Base-by-base conservation (phyloP, 2,888 invertebrate species). In the Cataglyphis cursor region DNA sequence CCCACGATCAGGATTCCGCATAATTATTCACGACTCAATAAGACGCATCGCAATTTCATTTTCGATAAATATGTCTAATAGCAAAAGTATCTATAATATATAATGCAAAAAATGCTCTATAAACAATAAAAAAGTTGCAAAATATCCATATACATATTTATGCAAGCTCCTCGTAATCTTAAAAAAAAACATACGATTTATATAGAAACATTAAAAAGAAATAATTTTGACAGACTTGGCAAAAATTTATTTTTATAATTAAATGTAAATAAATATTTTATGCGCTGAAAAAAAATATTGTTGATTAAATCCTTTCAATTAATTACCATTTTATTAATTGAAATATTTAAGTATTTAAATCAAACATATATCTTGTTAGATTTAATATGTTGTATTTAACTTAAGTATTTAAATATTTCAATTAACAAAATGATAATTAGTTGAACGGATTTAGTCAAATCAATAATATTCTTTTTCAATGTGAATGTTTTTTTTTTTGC, bases 1-100 rank as follows among this genome's bases (percentile, higher is more conserved):
- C 75, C 66, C 68, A 61, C 81, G n/a, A 57, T 28, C 54, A 44
- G 35, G 65, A 78, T 72, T 83, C 62, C 38, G 57, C 68, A 41
- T 82, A 81, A 88, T 86, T 85, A 86, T 54, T 80, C 28, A 31
- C 74, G 74, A 24, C 59, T 76, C 68, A 59, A 66, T 35, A 44
- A 44, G 44, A 35, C 9, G 44, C 21, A 12, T 78, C 68, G n/a
- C 51, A 35, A 48, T 80, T 80, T 70, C 28, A 24, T 38, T 59
- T 70, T 21, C n/a, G 57, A 66, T 38, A 57, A 65, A 57, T 31
- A 38, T 21, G 28, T 18, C 31, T 41, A 12, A 18, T 10, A 8
- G 8, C 28, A 41, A 28, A 57, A 41, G 6, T 15, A 38, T 24
- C n/a, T 31, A 21, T 51, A 24, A 44, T 2, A 68, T 28, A 31